Evolutionary conservation across 2,888 invertebrate genomes (phyloP), one percentile per base, ranked within the genome.

Genomic region (Amaurobius ferox): DNA sequence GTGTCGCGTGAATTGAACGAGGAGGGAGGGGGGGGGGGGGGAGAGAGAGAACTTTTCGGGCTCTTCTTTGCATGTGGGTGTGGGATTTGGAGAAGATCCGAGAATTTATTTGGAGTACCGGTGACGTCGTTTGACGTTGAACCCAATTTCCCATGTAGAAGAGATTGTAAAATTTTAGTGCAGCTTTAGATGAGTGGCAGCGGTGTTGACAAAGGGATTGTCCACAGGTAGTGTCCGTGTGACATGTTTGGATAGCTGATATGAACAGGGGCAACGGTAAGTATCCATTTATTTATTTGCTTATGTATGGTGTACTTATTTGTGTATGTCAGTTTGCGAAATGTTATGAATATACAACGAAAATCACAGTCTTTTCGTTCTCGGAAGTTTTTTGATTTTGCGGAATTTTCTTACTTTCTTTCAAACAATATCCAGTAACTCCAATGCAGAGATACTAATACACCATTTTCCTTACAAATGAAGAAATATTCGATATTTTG

Each of bases 21-120:
- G 19, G 39, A 68, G 68, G 30, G 30, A n/a, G n/a, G n/a, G 13
- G 44, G 55, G 39, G 39, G 68, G 30, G 30, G n/a, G 5, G 0
- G 16, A 9, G 13, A 16, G 13, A 19, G 19, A 48, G 32, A 30
- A 19, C 26, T 16, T 13, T 6, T 64, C 16, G 71, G 35, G 28
- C 61, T 23, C n/a, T n/a, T n/a, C n/a, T 70, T 70, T 55, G 35
- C 16, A 55, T 26, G 81, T 81, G 70, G 81, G 76, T 70, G 81
- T 70, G 19, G 62, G 62, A 70, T 13, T 73, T 39, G 70, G 83
- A 71, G 64, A n/a, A 72, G 71, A 77, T 77, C 70, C 74, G 73
- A 16, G 29, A 74, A 74, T 62, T 44, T 62, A n/a, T 29, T 40
- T 68, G 35, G n/a, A 32, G 39, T 66, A n/a, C 16, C 16, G 13